These are phyloP conservation scores for Pachypsylla venusta DNA, from an alignment of 1,140 invertebrate genomes.

Conservation along the genomic window DNA sequence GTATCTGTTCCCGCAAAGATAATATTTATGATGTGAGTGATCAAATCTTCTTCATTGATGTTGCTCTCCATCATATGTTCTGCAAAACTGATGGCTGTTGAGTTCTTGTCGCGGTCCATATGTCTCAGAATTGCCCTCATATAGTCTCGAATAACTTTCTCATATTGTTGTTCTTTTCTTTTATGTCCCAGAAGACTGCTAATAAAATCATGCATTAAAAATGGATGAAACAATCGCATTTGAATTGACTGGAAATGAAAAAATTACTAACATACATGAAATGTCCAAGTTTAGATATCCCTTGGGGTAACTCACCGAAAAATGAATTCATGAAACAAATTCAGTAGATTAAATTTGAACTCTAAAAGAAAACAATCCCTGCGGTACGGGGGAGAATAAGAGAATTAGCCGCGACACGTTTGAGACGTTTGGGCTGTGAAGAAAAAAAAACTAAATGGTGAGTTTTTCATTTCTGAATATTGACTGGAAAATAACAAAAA, in stretches of 20 bases:
- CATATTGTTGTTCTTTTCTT: not conserved
- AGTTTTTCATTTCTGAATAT: too few species aligned
- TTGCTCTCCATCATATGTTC: not conserved
- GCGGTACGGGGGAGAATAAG: not conserved
- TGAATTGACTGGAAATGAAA: not conserved
- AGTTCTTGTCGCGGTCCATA: not conserved
- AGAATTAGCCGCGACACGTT: not conserved
- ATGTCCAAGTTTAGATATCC: not conserved
- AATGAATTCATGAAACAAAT: not conserved
- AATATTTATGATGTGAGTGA: not conserved
- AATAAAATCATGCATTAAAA: not conserved
- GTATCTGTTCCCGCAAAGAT: slow-evolving; percentile 19
- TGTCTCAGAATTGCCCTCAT: not conserved
- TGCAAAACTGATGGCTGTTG: not conserved
- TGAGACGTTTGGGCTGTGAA: not conserved
- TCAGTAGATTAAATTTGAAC: not conserved
- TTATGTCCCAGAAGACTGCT: not conserved
- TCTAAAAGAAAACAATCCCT: not conserved
- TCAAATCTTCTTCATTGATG: not conserved
- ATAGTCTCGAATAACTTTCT: not conserved
- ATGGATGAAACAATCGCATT: not conserved
- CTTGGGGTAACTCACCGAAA: not conserved
- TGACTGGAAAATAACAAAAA: too few species aligned
- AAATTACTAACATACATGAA: not conserved
- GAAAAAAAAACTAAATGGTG: too few species aligned